Base-by-base conservation (phyloP, 2,888 invertebrate species). In the Micropterix aruncella region DNA sequence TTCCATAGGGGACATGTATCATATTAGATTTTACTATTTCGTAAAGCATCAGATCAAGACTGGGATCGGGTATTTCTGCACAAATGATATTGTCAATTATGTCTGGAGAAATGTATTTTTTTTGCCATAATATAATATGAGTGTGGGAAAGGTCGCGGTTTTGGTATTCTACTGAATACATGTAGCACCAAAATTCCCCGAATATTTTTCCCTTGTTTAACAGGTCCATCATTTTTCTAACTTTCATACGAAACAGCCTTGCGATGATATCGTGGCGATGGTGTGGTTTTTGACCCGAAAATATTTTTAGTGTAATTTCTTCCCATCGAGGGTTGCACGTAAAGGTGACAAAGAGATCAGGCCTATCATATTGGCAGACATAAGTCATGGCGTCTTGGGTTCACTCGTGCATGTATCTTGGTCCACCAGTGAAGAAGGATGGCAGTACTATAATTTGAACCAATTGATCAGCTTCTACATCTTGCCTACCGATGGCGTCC, bases 261-360 rank as follows among this genome's bases (percentile, higher is more conserved):
- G 36, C 36, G n/a, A 27, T 27, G 7, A 27, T 9, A 27, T 27
- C 36, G n/a, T 27, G 36, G n/a, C 12, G 36, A 27, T 27, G 7
- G 36, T 27, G 36, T 27, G 36, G n/a, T 27, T 27, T 27, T n/a
- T 27, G 36, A n/a, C 36, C 36, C 36, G 7, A 9, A 27, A 27
- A 7, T 9, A 27, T 27, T 27, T 27, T 27, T 27, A 9, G 7
- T 27, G 36, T 27, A 7, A 27, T 27, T 7, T 27, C 36, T 27
- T 27, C 7, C 36, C 36, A 9, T 27, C 12, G 36, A 27, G 36
- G 36, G n/a, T 27, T 9, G n/a, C 36, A 27, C 36, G n/a, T 27
- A 27, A 27, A 27, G n/a, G 36, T 27, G 36, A 27, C 36, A 27
- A 27, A n/a, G n/a, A 27, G 36, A 27, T 27, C 36, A 27, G 36